Evolutionary conservation across 2,113 vertebrate genomes (phyloP).

Genomic region (Tragelaphus buxtoni): DNA sequence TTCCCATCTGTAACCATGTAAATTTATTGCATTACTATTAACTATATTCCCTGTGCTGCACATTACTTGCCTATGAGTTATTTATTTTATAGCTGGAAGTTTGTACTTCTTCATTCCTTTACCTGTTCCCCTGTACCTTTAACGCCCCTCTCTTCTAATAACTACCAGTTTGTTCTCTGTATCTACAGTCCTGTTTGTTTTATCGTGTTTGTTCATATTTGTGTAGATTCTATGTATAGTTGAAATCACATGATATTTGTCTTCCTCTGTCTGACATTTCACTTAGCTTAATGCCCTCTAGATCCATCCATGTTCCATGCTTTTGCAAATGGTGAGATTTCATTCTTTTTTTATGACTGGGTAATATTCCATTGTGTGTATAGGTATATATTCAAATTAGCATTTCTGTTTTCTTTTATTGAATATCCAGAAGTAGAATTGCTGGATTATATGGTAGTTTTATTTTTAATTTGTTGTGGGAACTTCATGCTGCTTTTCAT

Average conservation of each 20-base stretch:
- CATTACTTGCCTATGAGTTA: not conserved
- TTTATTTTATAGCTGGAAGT: not conserved
- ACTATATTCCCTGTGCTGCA: not conserved
- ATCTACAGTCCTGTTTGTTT: not conserved
- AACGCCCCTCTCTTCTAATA: not conserved
- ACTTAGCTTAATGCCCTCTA: not conserved
- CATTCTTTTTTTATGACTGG: not conserved
- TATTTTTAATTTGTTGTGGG: not conserved
- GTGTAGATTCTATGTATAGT: not conserved
- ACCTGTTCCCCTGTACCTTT: not conserved
- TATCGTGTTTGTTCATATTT: not conserved
- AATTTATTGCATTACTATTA: not conserved
- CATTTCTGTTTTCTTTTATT: not conserved
- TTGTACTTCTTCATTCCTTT: not conserved
- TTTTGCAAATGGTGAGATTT: not conserved
- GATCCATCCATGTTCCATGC: not conserved
- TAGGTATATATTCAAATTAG: not conserved
- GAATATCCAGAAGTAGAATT: not conserved
- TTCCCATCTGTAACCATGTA: not conserved
- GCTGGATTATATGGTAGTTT: not conserved
- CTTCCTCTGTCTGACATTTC: not conserved
- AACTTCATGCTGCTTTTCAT: not conserved
- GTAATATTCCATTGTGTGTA: not conserved
- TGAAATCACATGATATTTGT: not conserved
- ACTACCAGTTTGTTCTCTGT: not conserved